These are phyloP conservation scores for Aporrectodea caliginosa DNA, from an alignment of 1,140 invertebrate species.

Conservation along the genomic window DNA sequence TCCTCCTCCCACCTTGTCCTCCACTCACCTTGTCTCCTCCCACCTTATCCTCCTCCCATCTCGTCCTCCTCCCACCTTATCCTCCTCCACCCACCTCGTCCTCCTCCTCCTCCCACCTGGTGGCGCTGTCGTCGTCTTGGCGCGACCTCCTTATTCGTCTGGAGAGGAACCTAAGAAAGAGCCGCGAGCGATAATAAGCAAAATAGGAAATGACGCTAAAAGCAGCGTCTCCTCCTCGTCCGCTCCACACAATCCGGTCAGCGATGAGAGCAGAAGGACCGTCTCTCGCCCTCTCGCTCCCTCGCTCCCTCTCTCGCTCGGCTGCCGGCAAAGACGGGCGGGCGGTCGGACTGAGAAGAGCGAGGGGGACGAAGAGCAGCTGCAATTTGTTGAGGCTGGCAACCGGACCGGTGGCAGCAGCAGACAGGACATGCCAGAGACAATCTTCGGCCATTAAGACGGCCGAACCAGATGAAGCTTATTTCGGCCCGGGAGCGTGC, in stretches of 20 bases:
- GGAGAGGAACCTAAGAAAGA: neutral
- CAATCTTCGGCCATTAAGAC: neutral
- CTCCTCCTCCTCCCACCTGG: neutral
- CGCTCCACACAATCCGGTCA: neutral
- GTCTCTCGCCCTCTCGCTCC: no score
- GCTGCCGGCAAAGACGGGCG: no score
- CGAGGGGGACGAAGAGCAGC: neutral
- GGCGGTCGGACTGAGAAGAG: neutral
- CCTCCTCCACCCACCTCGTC: neutral
- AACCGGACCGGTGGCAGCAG: slow-evolving; percentile 1
- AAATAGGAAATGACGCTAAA: slow-evolving; percentile 20
- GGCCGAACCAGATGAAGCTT: neutral
- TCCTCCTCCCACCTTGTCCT: no score
- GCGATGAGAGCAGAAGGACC: no score
- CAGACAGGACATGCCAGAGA: neutral
- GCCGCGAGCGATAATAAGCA: slow-evolving; percentile 5
- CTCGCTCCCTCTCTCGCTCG: no score
- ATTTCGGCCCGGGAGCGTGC: neutral
- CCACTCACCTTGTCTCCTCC: neutral
- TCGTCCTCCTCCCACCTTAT: neutral
- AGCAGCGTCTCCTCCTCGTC: neutral
- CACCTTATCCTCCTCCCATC: neutral
- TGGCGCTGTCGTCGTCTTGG: neutral
- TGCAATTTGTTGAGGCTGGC: neutral
- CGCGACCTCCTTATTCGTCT: neutral